phyloP scores from a whole-genome alignment of 1,140 invertebrate species.

The Drosophila insularis region DNA sequence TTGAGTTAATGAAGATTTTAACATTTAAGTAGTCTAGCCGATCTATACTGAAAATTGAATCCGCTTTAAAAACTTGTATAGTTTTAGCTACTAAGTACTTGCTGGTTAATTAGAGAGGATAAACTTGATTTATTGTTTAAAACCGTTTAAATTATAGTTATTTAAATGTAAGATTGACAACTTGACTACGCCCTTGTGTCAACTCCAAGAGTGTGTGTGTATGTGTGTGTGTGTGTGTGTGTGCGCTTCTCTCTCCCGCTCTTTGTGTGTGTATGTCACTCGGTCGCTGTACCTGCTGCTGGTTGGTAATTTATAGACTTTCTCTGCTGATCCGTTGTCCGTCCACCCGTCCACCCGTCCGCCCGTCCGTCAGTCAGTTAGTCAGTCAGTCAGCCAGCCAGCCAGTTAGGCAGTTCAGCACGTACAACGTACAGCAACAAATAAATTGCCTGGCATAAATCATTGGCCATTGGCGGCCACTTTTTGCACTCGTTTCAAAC shows the following conservation, averaged over 20 bases:
- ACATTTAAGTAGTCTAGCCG: too few relatives aligned
- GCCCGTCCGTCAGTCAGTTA: neutral
- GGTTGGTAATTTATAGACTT: slow-evolving; percentile 74
- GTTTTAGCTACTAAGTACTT: too few relatives aligned
- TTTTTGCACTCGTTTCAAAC: slow-evolving; percentile 76
- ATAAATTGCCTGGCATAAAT: slow-evolving; percentile 79
- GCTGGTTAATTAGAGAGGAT: too few relatives aligned
- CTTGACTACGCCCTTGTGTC: neutral
- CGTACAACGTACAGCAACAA: slow-evolving; percentile 81
- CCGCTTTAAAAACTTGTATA: too few relatives aligned
- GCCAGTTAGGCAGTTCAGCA: slow-evolving; percentile 49
- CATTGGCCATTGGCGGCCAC: slow-evolving; percentile 73
- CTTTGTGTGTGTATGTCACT: slow-evolving; percentile 62
- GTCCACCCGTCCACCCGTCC: neutral
- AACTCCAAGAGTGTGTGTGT: neutral
- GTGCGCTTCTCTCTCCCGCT: neutral
- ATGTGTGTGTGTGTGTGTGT: slow-evolving; percentile 7
- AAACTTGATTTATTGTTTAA: too few relatives aligned
- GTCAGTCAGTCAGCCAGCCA: neutral
- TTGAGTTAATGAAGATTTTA: too few relatives aligned
- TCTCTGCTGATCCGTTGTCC: slow-evolving; percentile 56
- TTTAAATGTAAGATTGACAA: too few relatives aligned
- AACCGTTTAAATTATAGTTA: too few relatives aligned
- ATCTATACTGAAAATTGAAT: too few relatives aligned
- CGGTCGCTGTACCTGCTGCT: slow-evolving; percentile 51